Percentiles rank a stretch among this genome's conserved stretches.
phyloP scores from a whole-genome alignment of 2,113 vertebrate genomes.

The Calidris pugnax region DNA sequence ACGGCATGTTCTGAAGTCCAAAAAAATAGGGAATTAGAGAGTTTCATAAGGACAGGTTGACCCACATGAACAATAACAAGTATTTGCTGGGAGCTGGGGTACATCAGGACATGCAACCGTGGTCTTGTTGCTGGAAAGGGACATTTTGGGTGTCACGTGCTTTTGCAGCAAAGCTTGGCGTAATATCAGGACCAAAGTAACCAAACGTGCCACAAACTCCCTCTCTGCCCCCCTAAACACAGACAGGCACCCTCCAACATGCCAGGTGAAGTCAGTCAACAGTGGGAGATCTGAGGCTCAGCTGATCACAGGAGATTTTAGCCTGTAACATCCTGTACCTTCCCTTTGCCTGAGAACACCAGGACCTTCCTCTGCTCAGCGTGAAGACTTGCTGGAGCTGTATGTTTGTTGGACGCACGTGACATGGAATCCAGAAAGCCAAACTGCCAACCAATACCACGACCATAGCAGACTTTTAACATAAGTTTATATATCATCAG shows the following conservation, averaged over 20 bases:
- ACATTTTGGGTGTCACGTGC: rapidly evolving
- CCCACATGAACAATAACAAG: not conserved
- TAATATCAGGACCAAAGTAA: not conserved
- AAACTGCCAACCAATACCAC: not conserved
- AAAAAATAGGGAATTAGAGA: not conserved
- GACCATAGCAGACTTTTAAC: rapidly evolving
- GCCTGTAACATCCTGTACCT: not conserved
- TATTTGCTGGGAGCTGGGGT: not conserved
- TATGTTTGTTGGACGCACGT: not conserved
- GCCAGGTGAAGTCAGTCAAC: too few relatives aligned
- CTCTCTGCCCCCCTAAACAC: not conserved
- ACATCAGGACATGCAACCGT: not conserved
- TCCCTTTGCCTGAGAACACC: not conserved
- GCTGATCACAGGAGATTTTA: rapidly evolving
- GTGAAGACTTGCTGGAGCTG: not conserved
- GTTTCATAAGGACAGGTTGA: not conserved
- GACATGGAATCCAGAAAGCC: not conserved
- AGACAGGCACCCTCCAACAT: not conserved
- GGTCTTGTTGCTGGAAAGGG: not conserved
- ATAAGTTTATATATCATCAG: not conserved
- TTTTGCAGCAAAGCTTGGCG: not conserved
- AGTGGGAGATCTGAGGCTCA: not conserved
- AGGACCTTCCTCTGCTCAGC: not conserved
- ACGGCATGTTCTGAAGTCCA: not conserved
- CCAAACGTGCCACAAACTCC: not conserved